Base-by-base conservation (phyloP, 2,113 vertebrate species). In the Ictidomys tridecemlineatus region DNA sequence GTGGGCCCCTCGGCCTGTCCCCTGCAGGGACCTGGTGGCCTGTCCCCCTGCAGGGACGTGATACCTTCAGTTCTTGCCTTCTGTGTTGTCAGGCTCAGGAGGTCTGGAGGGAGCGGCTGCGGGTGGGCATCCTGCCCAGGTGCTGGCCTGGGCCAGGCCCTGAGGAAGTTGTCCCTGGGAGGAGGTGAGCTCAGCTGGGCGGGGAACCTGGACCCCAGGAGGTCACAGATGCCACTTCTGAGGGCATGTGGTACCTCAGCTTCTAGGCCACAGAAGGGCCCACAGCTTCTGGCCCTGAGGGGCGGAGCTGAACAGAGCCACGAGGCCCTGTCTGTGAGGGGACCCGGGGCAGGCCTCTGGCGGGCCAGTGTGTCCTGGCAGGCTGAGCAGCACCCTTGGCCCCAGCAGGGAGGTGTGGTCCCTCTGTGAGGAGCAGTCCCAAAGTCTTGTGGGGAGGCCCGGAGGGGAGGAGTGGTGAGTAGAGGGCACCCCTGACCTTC, bases 251-350 rank as follows among this genome's bases (percentile, higher is more conserved):
- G 34, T 34, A 4, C 37, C 1, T 9, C 22, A 8, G 48, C 9
- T 2, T 17, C 58, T 11, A 14, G 63, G 37, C 56, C n/a, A 14
- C 7, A 39, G 79, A 26, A 30, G 37, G 37, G 16, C n/a, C 9
- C 32, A 28, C 65, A 67, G 30, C 26, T 10, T 9, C 16, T 72
- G 70, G 17, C 2, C 17, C 70, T 4, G 18, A 37, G 69, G 34
- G 70, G 18, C n/a, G 20, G 70, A 72, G 16, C 34, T 72, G n/a
- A 9, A 12, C 30, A 28, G 39, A 48, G 61, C 61, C 11, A 8
- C 1, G 1, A 30, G 56, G 56, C 28, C n/a, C 0, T 8, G 3
- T 56, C 18, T 9, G 37, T 12, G 37, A n/a, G 26, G 12, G 24
- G 22, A 2, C 37, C 14, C 2, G 9, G 79, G 45, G 39, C 83